phyloP scores from a whole-genome alignment of 2,797 vertebrate species.

The Rhinoraja longicauda region DNA sequence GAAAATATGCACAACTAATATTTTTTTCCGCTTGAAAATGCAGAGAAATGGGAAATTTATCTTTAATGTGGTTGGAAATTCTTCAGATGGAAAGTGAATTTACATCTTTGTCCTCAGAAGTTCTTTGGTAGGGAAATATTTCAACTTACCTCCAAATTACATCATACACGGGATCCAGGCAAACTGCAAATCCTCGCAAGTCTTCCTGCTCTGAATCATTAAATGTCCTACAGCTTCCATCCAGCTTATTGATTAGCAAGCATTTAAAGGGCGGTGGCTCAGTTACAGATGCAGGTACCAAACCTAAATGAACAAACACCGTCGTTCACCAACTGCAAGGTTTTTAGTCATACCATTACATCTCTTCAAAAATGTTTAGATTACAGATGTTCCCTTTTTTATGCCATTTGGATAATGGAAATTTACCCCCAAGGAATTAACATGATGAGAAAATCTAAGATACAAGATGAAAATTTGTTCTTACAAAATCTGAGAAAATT shows the following conservation, averaged over 20 bases:
- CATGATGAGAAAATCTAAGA: too few species aligned
- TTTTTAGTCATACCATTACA: not conserved
- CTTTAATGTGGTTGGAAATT: not conserved
- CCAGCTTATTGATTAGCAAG: constrained; percentile 95
- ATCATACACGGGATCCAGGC: constrained; percentile 96
- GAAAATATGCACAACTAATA: not conserved
- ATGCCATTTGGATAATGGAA: too few species aligned
- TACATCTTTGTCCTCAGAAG: not conserved
- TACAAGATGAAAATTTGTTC: too few species aligned
- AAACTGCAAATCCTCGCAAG: constrained; percentile 91
- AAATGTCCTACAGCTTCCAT: constrained; percentile 96
- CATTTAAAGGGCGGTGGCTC: constrained; percentile 97
- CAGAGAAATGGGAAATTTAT: not conserved
- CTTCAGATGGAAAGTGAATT: not conserved
- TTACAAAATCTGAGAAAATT: too few species aligned
- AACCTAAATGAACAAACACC: constrained; percentile 58
- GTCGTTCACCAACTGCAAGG: not conserved
- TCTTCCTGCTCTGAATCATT: constrained; percentile 98
- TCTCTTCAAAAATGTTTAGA: not conserved
- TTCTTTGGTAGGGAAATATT: not conserved
- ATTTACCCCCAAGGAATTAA: too few species aligned
- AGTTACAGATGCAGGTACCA: constrained; percentile 87
- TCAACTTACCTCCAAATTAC: constrained; percentile 89
- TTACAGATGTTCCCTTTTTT: too few species aligned
- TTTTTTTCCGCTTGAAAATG: not conserved